phyloP scores from a whole-genome alignment of 2,113 vertebrate species.

The Semnopithecus entellus region DNA sequence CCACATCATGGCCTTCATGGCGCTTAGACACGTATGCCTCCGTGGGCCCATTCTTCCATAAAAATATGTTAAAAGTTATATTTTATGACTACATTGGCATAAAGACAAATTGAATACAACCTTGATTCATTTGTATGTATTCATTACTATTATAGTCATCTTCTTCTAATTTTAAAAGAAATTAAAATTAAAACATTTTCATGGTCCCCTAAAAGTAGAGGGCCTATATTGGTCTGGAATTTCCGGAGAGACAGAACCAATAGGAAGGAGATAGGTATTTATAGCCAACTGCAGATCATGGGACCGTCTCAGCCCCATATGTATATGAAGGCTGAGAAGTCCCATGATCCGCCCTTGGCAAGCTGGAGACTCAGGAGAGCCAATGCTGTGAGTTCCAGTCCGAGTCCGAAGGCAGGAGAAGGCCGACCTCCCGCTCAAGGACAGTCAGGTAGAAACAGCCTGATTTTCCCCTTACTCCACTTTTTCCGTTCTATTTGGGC shows the following conservation, averaged over 20 bases:
- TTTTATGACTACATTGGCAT: not conserved
- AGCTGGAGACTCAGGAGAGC: not conserved
- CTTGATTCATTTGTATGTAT: conserved; percentile 6
- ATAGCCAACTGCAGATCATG: not conserved
- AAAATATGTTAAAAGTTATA: not conserved
- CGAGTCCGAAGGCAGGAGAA: not conserved
- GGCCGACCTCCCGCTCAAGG: not conserved
- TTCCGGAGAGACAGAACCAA: not conserved
- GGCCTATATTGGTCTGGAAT: not conserved
- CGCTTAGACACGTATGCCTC: not conserved
- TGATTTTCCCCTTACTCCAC: not conserved
- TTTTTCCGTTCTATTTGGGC: not conserved
- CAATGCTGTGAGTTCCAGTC: not conserved
- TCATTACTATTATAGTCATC: not conserved
- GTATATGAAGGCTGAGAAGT: not conserved
- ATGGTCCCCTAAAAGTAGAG: not conserved
- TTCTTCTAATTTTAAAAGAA: not conserved
- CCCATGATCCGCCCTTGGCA: not conserved
- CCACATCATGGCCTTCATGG: not conserved
- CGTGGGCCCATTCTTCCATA: not conserved
- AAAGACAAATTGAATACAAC: not conserved
- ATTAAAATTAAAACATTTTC: conserved; percentile 9
- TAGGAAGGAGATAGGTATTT: not conserved
- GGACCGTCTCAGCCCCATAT: not conserved
- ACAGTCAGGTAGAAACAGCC: not conserved